Conservation (phyloP, 2,888 invertebrate species). For the Blastobasis adustella region DNA sequence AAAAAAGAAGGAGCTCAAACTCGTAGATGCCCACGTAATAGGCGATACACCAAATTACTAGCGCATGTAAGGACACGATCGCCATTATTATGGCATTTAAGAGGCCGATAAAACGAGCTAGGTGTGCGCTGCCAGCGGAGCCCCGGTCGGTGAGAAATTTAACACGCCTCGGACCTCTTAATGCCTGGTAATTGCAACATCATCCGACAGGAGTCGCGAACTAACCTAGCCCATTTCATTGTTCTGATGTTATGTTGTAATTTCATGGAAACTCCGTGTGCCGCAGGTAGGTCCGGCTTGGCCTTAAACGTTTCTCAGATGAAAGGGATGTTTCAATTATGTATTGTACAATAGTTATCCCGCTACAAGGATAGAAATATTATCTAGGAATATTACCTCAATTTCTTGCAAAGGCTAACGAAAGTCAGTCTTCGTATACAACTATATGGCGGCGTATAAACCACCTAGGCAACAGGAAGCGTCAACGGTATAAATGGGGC, state of each 20-base stretch:
- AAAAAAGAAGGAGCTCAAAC: slow-evolving; percentile 7
- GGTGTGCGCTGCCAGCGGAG: slow-evolving; percentile 42
- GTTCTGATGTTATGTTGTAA: slow-evolving; percentile 11
- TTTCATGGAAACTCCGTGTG: not conserved
- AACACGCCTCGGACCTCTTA: slow-evolving; percentile 52
- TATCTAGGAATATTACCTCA: too few relatives aligned
- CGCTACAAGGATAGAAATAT: too few relatives aligned
- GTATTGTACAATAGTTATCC: too few relatives aligned
- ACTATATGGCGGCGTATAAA: too few relatives aligned
- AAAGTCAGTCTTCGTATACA: too few relatives aligned
- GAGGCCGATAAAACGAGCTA: slow-evolving; percentile 42
- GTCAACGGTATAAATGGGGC: slow-evolving; percentile 49
- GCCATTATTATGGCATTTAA: slow-evolving; percentile 54
- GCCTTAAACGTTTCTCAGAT: too few relatives aligned
- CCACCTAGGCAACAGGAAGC: slow-evolving; percentile 22
- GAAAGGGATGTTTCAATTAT: too few relatives aligned
- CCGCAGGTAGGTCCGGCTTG: too few relatives aligned
- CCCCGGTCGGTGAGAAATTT: slow-evolving; percentile 55
- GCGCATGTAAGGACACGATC: slow-evolving; percentile 45
- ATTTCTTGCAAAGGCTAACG: too few relatives aligned
- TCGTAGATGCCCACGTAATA: slow-evolving; percentile 20
- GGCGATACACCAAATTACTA: slow-evolving; percentile 29
- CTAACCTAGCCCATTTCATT: slow-evolving; percentile 24
- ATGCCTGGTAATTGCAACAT: slow-evolving; percentile 53
- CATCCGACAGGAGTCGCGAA: slow-evolving; percentile 26